Base-by-base conservation (phyloP, 2,797 vertebrate genomes). In the Perodicticus potto region DNA sequence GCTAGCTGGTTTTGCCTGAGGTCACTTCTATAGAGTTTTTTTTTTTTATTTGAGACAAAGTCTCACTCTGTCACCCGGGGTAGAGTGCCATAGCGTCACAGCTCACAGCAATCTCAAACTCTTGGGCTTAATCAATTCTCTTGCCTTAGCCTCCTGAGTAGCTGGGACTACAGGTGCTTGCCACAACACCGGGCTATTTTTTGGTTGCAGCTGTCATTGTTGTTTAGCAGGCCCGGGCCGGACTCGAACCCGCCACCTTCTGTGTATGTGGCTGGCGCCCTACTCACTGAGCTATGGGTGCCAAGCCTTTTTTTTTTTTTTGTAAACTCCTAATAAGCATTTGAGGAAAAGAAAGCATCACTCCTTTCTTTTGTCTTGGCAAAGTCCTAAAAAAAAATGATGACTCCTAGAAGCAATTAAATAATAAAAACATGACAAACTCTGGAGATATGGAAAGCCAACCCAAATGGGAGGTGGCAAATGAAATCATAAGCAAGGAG, bases 381-480 rank as follows among this genome's bases (percentile, higher is more conserved):
- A 90, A 93, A 96, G 34, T 81, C 82, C 27, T 95, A 69, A 69
- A 92, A 69, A 69, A 92, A 94, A 90, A 81, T 63, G 32, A 17
- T 86, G n/a, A 89, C 49, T 94, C 84, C 53, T 8, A 61, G 8
- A 84, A 20, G 37, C 9, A 13, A 76, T 78, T 90, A 55, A 72
- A 92, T n/a, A 90, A 76, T 49, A 86, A 45, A 88, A 87, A 86
- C 32, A 74, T 53, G 27, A n/a, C 11, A 85, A 74, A 77, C 10
- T 83, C 82, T 29, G 25, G n/a, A n/a, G 69, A 78, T 23, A 11
- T 34, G 34, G 5, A 45, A 92, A 49, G 63, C 40, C 59, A 91
- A 57, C 37, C 32, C 1, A 37, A 82, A 23, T 34, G 22, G 27
- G 25, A 7, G 14, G 29, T 27, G 32, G 53, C 34, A 40, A 88